Base-by-base conservation (phyloP, 2,888 invertebrate species). In the Chaetogeoica ovagalla region DNA sequence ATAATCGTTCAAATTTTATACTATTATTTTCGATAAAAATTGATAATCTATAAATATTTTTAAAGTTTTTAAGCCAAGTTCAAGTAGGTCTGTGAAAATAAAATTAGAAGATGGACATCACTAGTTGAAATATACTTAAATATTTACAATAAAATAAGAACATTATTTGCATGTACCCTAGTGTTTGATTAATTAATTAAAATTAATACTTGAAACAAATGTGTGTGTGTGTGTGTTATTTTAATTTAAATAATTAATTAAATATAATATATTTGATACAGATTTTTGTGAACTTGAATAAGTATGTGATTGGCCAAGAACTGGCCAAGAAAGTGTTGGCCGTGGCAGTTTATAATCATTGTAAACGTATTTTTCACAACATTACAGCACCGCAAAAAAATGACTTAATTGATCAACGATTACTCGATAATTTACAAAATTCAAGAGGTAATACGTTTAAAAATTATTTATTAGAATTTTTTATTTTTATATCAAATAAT, bases 311-410 rank as follows among this genome's bases (percentile, higher is more conserved):
- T 37, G 99, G 98, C 0, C 98, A 99, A 87, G 95, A 97, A 83
- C 91, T 93, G 86, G 98, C 98, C 1, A 99, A 99, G 88, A 98
- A 98, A 88, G 97, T 98, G 60, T 88, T 99, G 59, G 93, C 98
- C 0, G 98, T 98, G 57, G 98, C 98, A 17, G 98, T 99, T 0
- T 99, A 99, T 88, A 98, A 98, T 88, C 99, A 99, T 87, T 99
- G 98, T 88, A 98, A 98, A 88, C 89, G 98, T 85, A 96, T 99
- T 85, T 95, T 79, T 71, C 70, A 79, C 39, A 79, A 79, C 23
- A 57, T 79, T 21, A 79, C 70, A 94, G 87, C 96, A 98, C 87
- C 98, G 98, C 88, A 89, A 94, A 79, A 79, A 57, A 69, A 79
- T 63, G 79, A 79, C 39, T 43, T 71, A 23, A 79, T 79, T 70